Conservation (phyloP, 64 coral and sea anemone genomes). For the Acropora yongei region DNA sequence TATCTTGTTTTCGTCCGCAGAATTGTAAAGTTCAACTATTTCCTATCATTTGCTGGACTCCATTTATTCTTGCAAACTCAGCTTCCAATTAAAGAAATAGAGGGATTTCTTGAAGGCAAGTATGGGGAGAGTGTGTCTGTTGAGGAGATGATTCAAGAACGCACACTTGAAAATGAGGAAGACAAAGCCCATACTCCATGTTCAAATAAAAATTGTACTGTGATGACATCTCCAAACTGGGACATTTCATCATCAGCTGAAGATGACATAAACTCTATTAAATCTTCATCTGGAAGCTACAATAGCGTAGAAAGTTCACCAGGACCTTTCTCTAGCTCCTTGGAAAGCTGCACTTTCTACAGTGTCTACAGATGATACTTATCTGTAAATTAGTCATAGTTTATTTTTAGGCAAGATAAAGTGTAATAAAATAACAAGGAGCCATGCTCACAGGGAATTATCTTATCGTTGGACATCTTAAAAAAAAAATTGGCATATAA, state of each 20-base stretch:
- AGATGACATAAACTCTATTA: constrained; percentile 30
- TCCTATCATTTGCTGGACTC: constrained; percentile 92
- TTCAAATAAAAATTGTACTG: constrained; percentile 29
- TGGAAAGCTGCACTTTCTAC: constrained; percentile 35
- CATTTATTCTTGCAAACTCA: constrained; percentile 98
- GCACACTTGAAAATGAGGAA: constrained; percentile 32
- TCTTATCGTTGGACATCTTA: no score
- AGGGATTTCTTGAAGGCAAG: constrained; percentile 91
- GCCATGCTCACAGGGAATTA: no score
- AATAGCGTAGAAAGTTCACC: not conserved
- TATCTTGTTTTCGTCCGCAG: constrained; percentile 61
- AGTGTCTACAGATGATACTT: constrained; percentile 19
- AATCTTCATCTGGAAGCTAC: constrained; percentile 17
- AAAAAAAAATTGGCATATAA: no score
- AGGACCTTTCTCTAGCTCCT: constrained; percentile 12
- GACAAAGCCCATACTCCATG: constrained; percentile 12
- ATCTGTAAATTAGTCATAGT: no score
- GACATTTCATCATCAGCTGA: constrained; percentile 13
- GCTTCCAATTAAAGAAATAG: constrained; percentile 82
- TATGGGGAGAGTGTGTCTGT: constrained; percentile 80
- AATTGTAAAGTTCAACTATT: constrained; percentile 69
- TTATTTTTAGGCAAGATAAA: no score
- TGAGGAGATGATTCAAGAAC: constrained; percentile 75
- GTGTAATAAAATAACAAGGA: no score
- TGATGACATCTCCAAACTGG: constrained; percentile 25